Evolutionary conservation across 2,797 vertebrate genomes (phyloP).

Genomic region (Gymnothorax javanicus): DNA sequence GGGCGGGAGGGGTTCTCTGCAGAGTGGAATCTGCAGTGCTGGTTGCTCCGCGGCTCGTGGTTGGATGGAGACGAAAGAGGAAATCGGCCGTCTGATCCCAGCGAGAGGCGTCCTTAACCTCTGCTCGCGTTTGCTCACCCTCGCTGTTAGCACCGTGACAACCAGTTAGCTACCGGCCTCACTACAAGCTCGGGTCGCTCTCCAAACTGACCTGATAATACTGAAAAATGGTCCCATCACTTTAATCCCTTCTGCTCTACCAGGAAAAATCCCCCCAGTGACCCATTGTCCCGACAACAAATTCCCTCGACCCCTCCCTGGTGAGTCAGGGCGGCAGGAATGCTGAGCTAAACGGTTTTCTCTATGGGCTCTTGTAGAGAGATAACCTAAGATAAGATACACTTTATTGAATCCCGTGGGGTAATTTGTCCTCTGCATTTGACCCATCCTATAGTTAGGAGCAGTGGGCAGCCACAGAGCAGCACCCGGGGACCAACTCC

Average conservation of each 20-base stretch:
- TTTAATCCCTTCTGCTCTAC: conserved; percentile 13
- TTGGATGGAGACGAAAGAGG: background rate
- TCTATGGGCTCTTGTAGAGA: too few relatives aligned
- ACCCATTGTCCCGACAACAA: background rate
- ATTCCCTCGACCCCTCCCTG: background rate
- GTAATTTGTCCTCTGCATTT: too few relatives aligned
- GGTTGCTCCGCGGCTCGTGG: background rate
- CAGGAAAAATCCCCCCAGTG: background rate
- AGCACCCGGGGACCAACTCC: too few relatives aligned
- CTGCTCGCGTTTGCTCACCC: background rate
- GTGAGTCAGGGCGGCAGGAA: background rate
- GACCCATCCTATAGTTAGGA: too few relatives aligned
- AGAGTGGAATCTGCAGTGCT: background rate
- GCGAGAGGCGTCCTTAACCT: conserved; percentile 16
- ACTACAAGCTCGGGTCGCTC: background rate
- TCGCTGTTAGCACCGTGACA: background rate
- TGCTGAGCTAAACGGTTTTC: background rate
- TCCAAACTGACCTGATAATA: background rate
- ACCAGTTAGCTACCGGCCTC: background rate
- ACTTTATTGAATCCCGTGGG: too few relatives aligned
- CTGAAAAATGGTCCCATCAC: conserved; percentile 16
- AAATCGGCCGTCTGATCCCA: conserved; percentile 26
- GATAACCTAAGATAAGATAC: too few relatives aligned
- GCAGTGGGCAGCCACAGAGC: too few relatives aligned
- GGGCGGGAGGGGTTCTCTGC: background rate